phyloP scores from a whole-genome alignment of 2,888 invertebrate genomes.

The Eupithecia subumbrata region DNA sequence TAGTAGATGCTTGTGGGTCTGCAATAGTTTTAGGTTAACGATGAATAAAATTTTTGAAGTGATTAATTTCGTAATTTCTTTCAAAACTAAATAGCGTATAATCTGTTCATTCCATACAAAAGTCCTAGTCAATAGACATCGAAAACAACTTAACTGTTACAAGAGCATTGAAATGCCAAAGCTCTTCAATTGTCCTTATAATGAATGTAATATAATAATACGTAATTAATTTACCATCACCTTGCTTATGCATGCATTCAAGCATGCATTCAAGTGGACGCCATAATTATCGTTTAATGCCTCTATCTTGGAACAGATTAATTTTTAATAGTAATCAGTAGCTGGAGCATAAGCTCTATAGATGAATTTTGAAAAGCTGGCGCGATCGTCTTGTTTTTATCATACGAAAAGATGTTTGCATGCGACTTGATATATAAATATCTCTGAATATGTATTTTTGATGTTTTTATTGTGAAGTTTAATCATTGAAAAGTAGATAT shows the following conservation, averaged over 20 bases:
- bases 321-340: constrained; percentile 34
- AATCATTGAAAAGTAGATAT: too few relatives aligned
- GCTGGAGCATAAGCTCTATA: not conserved
- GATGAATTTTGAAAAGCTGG: too few relatives aligned
- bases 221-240: constrained; percentile 10
- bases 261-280: not conserved
- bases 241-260: constrained; percentile 10
- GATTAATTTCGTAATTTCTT: not conserved
- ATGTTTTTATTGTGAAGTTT: too few relatives aligned
- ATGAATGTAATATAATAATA: not conserved
- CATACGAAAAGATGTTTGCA: too few relatives aligned
- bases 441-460: too few relatives aligned
- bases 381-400: too few relatives aligned
- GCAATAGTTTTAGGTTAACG: not conserved
- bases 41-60: not conserved
- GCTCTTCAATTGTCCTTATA: constrained; percentile 7
- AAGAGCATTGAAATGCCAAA: constrained; percentile 10
- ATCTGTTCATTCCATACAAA: constrained; percentile 1
- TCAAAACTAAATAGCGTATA: constrained; percentile 1
- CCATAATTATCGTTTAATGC: constrained; percentile 36
- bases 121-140: not conserved
- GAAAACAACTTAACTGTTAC: not conserved
- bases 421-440: too few relatives aligned
- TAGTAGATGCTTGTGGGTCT: not conserved
- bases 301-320: constrained; percentile 38